Conservation (phyloP, 2,888 invertebrate species). For the Archips xylosteana region DNA sequence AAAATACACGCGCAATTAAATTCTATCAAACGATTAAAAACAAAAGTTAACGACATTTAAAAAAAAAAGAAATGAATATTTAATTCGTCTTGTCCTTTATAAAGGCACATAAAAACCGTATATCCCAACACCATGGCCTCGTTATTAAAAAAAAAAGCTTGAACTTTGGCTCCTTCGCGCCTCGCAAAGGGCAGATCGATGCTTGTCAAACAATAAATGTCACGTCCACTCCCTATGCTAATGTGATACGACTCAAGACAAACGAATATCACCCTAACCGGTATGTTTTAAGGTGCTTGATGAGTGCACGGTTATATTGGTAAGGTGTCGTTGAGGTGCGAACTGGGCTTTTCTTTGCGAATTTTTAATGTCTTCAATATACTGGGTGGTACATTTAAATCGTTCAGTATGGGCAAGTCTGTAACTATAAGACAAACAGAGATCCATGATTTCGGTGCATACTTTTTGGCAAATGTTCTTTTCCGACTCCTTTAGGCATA, state of each 20-base stretch:
- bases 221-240: slow-evolving; percentile 84
- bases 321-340: slow-evolving; percentile 76
- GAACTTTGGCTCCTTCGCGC: slow-evolving; percentile 78
- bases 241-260: slow-evolving; percentile 50
- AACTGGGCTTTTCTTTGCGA: slow-evolving; percentile 75
- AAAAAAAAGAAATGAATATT: not conserved
- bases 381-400: not conserved
- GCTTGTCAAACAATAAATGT: slow-evolving; percentile 86
- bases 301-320: slow-evolving; percentile 49
- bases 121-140: slow-evolving; percentile 40
- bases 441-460: too few relatives aligned
- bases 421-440: too few relatives aligned
- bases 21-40: too few relatives aligned
- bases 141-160: slow-evolving; percentile 51
- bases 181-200: slow-evolving; percentile 85
- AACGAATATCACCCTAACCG: slow-evolving; percentile 49
- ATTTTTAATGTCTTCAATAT: slow-evolving; percentile 53
- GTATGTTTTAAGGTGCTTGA: slow-evolving; percentile 46
- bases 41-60: too few relatives aligned
- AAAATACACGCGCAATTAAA: too few relatives aligned
- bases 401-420: too few relatives aligned
- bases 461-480: too few relatives aligned
- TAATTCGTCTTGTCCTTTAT: not conserved
- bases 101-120: slow-evolving; percentile 30
- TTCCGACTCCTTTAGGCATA: too few relatives aligned